A percentile compares a stretch with the other conserved stretches of the same genome.
phyloP scores from a whole-genome alignment of 2,888 invertebrate species.

The Parnassius glacialis region DNA sequence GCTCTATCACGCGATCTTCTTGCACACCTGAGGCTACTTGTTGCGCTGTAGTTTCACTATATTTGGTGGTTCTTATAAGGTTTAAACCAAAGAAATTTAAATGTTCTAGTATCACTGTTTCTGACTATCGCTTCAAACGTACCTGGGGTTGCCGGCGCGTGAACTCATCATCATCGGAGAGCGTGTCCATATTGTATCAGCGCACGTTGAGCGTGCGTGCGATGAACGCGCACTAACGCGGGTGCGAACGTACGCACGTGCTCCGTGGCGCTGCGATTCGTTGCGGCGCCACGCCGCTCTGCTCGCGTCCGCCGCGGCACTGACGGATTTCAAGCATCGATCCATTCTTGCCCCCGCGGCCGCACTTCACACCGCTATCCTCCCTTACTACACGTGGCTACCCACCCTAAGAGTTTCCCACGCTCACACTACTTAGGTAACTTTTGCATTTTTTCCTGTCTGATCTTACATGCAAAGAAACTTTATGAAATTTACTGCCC shows the following conservation, averaged over 20 bases:
- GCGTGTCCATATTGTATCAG: slow-evolving; percentile 70
- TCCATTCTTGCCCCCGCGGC: slow-evolving; percentile 33
- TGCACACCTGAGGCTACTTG: slow-evolving; percentile 58
- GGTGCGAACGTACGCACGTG: slow-evolving; percentile 67
- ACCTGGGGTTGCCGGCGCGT: slow-evolving; percentile 74
- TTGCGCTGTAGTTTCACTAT: slow-evolving; percentile 45
- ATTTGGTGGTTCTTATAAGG: slow-evolving; percentile 28
- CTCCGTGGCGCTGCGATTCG: slow-evolving; percentile 58
- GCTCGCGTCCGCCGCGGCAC: slow-evolving; percentile 75
- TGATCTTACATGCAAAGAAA: no score
- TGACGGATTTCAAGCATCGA: slow-evolving; percentile 46
- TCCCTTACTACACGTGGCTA: slow-evolving; percentile 39
- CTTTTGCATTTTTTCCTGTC: slow-evolving; percentile 8
- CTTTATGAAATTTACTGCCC: no score
- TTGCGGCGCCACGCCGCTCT: slow-evolving; percentile 72
- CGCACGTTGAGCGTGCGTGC: slow-evolving; percentile 45
- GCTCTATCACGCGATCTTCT: slow-evolving; percentile 60
- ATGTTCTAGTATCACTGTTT: slow-evolving; percentile 7
- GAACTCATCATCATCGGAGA: slow-evolving; percentile 77
- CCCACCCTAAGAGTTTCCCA: slow-evolving; percentile 33
- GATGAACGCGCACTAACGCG: slow-evolving; percentile 49
- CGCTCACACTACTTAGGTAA: slow-evolving; percentile 35
- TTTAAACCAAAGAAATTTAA: slow-evolving; percentile 24
- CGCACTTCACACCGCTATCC: slow-evolving; percentile 50
- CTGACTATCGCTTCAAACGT: slow-evolving; percentile 36